phyloP scores from a whole-genome alignment of 1,140 invertebrate genomes.

The Macrobrachium nipponense region DNA sequence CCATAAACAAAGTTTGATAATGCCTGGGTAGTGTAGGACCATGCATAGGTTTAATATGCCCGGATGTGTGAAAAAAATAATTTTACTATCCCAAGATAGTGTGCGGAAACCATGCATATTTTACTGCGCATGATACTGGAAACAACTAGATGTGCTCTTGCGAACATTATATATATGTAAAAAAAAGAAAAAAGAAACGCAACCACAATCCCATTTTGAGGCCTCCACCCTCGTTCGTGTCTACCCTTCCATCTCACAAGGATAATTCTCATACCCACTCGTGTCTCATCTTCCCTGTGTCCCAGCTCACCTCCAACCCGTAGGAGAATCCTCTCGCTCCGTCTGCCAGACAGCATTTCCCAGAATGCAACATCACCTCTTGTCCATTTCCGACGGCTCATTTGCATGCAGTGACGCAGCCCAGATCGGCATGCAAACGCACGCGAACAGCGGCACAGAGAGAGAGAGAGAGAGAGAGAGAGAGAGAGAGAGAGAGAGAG shows the following conservation, averaged over 20 bases:
- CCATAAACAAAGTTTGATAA: too few relatives aligned
- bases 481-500: constrained; percentile 24
- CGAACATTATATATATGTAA: too few relatives aligned
- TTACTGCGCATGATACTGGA: too few relatives aligned
- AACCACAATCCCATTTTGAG: not conserved
- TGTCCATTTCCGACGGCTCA: not conserved
- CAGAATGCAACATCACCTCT: not conserved
- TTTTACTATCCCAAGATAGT: too few relatives aligned
- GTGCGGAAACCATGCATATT: too few relatives aligned
- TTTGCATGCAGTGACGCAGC: not conserved
- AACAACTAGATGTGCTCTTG: too few relatives aligned
- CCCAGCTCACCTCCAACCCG: not conserved
- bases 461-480: constrained; percentile 24
- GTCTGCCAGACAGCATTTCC: not conserved
- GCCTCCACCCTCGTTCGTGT: not conserved
- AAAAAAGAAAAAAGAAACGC: too few relatives aligned
- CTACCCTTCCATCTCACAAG: too few relatives aligned
- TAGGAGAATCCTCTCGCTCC: not conserved
- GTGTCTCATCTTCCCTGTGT: not conserved
- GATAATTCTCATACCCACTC: too few relatives aligned
- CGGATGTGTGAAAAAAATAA: too few relatives aligned
- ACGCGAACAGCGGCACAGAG: not conserved
- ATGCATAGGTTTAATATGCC: too few relatives aligned
- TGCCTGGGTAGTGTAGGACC: too few relatives aligned
- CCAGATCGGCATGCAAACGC: not conserved